Percentiles rank a stretch among this genome's conserved stretches.
Evolutionary conservation across 2,888 invertebrate genomes (phyloP).

Genomic region (Pardosa pseudoannulata): DNA sequence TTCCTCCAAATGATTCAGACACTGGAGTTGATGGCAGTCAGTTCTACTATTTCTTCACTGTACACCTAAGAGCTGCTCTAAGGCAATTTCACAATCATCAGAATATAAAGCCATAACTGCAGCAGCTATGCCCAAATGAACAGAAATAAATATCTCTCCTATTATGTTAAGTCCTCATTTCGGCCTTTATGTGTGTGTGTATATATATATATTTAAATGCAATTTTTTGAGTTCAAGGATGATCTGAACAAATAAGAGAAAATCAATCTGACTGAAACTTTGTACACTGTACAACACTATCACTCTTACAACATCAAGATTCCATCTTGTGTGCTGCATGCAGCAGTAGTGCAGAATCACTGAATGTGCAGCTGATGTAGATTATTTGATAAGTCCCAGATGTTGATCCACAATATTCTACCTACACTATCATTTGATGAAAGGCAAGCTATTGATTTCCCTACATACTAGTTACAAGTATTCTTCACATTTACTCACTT

Average conservation of each 20-base stretch:
- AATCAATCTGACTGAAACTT: conserved; percentile 48
- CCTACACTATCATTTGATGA: conserved; percentile 71
- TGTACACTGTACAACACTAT: conserved; percentile 73
- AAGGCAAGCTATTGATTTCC: conserved; percentile 70
- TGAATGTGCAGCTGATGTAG: conserved; percentile 69
- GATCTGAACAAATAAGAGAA: conserved; percentile 59
- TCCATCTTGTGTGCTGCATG: conserved; percentile 68
- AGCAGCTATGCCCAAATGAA: conserved; percentile 66
- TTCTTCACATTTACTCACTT: conserved; percentile 71
- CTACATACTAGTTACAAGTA: conserved; percentile 62
- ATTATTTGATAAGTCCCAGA: conserved; percentile 58
- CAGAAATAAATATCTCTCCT: conserved; percentile 66
- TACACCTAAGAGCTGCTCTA: conserved; percentile 71
- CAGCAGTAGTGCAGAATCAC: conserved; percentile 70
- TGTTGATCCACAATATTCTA: conserved; percentile 67
- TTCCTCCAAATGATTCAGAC: conserved; percentile 36
- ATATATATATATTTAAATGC: conserved; percentile 39
- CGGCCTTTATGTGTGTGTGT: conserved; percentile 26
- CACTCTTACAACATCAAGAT: conserved; percentile 71
- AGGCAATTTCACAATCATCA: conserved; percentile 66
- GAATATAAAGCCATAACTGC: conserved; percentile 61
- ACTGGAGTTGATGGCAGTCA: conserved; percentile 50
- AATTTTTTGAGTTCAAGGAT: conserved; percentile 51
- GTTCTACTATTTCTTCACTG: conserved; percentile 62
- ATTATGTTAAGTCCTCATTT: conserved; percentile 52